Evolutionary conservation across 92 coral and sea anemone genomes (phyloP).

Genomic region (Desmophyllum pertusum): DNA sequence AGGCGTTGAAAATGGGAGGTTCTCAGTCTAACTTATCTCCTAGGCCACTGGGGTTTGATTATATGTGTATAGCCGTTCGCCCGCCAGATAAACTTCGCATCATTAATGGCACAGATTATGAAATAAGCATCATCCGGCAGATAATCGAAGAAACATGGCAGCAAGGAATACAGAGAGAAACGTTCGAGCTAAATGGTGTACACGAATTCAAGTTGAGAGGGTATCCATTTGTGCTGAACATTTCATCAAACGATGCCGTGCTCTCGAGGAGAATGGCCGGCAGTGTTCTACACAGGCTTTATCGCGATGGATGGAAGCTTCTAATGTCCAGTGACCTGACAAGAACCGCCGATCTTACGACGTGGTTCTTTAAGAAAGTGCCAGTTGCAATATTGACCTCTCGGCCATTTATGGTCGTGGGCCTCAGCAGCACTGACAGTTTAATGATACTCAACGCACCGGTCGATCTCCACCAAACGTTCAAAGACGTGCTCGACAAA

Average conservation of each 20-base stretch:
- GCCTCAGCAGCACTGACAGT: conserved; percentile 59
- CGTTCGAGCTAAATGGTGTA: conserved; percentile 42
- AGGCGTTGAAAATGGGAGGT: conserved; percentile 37
- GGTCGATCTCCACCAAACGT: conserved; percentile 34
- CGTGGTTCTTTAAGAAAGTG: conserved; percentile 50
- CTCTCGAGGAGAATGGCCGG: conserved; percentile 47
- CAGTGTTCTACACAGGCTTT: conserved; percentile 47
- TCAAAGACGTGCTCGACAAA: conserved; percentile 38
- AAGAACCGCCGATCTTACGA: conserved; percentile 40
- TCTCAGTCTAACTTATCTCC: conserved; percentile 38
- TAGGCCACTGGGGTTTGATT: conserved; percentile 58
- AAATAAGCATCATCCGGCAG: conserved; percentile 48
- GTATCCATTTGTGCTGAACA: conserved; percentile 42
- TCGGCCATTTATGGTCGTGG: conserved; percentile 45
- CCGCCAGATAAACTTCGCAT: conserved; percentile 41
- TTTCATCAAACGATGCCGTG: conserved; percentile 12
- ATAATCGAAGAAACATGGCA: conserved; percentile 59
- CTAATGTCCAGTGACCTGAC: conserved; percentile 46
- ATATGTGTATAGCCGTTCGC: conserved; percentile 45
- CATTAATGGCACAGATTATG: conserved; percentile 42
- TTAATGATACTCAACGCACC: conserved; percentile 59
- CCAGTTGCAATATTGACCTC: conserved; percentile 27
- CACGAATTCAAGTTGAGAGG: conserved; percentile 60
- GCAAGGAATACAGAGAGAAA: conserved; percentile 39
- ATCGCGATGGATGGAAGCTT: conserved; percentile 65